A percentile compares a stretch with the other conserved stretches of the same genome.
phyloP scores from a whole-genome alignment of 2,113 vertebrate genomes.

The Oceanites oceanicus region DNA sequence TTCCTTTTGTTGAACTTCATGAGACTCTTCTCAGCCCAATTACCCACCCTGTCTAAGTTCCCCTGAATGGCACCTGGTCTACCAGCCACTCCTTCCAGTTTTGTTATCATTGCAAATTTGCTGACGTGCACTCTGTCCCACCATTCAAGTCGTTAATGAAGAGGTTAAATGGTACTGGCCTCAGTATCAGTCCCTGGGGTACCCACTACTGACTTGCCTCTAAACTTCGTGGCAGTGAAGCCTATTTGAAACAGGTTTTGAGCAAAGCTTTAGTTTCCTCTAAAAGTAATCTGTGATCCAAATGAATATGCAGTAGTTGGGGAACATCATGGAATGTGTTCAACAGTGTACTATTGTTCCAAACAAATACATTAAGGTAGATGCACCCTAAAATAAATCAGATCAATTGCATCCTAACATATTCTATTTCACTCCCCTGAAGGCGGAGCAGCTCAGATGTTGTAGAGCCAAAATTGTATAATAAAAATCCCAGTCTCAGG shows the following conservation, averaged over 20 bases:
- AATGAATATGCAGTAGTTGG: not conserved
- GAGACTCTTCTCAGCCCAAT: not conserved
- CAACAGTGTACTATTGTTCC: not conserved
- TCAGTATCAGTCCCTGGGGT: not conserved
- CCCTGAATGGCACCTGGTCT: not conserved
- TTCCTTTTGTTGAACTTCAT: not conserved
- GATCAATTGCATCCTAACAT: not conserved
- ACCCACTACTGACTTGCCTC: not conserved
- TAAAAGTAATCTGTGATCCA: not conserved
- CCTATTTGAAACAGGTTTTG: not conserved
- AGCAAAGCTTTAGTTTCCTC: not conserved
- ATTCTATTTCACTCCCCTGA: not conserved
- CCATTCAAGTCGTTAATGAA: not conserved
- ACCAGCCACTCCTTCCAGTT: not conserved
- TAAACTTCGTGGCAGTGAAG: not conserved
- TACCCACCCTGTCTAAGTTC: not conserved
- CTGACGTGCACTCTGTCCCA: not conserved
- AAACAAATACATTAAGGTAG: not conserved
- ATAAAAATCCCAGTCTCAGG: not conserved
- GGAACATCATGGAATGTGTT: not conserved
- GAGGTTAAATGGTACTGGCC: not conserved
- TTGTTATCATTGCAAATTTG: not conserved
- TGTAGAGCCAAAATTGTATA: not conserved
- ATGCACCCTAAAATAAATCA: not conserved
- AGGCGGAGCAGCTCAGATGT: not conserved